Percentiles rank a stretch among this genome's conserved stretches.
Evolutionary conservation across 2,888 invertebrate species (phyloP).

Genomic region (Agriotes lineatus): DNA sequence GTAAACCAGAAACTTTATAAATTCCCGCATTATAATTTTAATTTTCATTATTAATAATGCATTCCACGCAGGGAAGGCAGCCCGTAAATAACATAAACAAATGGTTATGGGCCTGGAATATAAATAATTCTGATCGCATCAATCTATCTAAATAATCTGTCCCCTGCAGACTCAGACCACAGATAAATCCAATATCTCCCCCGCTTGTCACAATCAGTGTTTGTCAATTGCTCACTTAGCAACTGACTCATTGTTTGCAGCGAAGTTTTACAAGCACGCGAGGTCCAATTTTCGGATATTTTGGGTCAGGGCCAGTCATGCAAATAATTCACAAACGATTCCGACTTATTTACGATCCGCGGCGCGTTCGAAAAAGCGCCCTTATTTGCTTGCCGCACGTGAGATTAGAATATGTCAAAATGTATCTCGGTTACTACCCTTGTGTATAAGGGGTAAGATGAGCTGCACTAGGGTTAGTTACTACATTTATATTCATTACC

Average conservation of each 20-base stretch:
- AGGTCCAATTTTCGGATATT: conserved; percentile 6
- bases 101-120: conserved; percentile 62
- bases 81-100: conserved; percentile 62
- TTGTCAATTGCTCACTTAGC: conserved; percentile 64
- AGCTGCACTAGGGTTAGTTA: conserved; percentile 47
- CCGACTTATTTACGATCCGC: conserved; percentile 13
- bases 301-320: conserved; percentile 7
- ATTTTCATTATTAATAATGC: conserved; percentile 16
- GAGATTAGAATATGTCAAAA: conserved; percentile 36
- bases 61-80: not conserved
- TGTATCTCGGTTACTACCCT: conserved; percentile 30
- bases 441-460: conserved; percentile 35
- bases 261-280: conserved; percentile 24
- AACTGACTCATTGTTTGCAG: conserved; percentile 60
- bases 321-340: conserved; percentile 12
- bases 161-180: conserved; percentile 60
- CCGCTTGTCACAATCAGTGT: conserved; percentile 65
- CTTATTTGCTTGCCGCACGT: conserved; percentile 9
- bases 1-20: no score
- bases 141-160: conserved; percentile 64
- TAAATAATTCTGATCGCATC: conserved; percentile 64
- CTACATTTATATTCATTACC: conserved; percentile 64
- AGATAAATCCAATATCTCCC: conserved; percentile 64
- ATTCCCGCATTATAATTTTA: not conserved
- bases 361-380: not conserved